Base-by-base conservation (phyloP, 1,140 invertebrate genomes). In the Drosophila tropicalis region DNA sequence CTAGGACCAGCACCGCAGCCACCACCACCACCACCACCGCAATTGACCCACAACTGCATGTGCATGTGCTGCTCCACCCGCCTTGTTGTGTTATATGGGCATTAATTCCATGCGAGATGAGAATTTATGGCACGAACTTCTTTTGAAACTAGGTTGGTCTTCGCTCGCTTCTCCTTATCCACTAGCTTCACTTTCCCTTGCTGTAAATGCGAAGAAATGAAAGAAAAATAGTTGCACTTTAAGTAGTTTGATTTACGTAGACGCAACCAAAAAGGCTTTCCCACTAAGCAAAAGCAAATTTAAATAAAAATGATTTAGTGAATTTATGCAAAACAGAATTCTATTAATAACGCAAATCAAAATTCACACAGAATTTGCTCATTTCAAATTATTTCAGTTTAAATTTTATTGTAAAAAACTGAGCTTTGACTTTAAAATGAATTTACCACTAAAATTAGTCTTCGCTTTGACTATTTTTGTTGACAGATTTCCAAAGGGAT, bases 111-210 rank as follows among this genome's bases (percentile, higher is more conserved):
- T 82, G 75, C 63, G 66, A 66, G 12, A 63, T 61, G 32, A 17
- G 69, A 61, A 87, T 85, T 85, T 87, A 79, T 76, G 65, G 69
- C 82, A 85, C 66, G 75, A 81, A 85, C 79, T 67, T 79, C 71
- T 62, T 29, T 29, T 32, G 29, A 75, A 76, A 76, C 73, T 76
- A 66, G 71, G 70, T 51, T 56, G 61, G 36, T 67, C 57, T 69
- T 70, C 32, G 19, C 62, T 19, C 22, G 19, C 47, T 70, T 9
- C 36, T 22, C 13, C 39, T 32, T 17, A 19, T 19, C 29, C 68
- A 29, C 29, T 62, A 51, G 40, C 29, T 44, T 9, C 62, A 70
- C 72, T 79, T 67, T 56, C 60, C 66, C 19, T 51, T 66, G 13
- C 82, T 81, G 61, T 55, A 86, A 75, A 63, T 63, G 68, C 63